Evolutionary conservation across 1,140 invertebrate species (phyloP).

Genomic region (Drosophila saltans): DNA sequence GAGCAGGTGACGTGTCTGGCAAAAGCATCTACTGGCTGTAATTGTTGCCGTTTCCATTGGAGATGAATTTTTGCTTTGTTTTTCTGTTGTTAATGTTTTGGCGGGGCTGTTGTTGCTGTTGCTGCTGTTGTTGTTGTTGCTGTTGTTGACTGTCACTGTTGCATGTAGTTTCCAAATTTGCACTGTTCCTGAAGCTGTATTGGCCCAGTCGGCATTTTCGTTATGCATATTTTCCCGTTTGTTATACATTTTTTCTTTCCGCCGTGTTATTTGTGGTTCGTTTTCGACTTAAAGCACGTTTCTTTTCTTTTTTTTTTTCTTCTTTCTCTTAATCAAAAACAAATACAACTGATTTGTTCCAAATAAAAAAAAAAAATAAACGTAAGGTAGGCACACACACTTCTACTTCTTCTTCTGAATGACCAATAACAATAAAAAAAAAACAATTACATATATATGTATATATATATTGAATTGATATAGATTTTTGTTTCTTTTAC

Average conservation of each 20-base stretch:
- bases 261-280: no score
- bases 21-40: slow-evolving; percentile 17
- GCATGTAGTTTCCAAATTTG: slow-evolving; percentile 35
- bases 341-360: slow-evolving; percentile 9
- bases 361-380: slow-evolving; percentile 39
- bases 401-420: background rate
- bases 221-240: slow-evolving; percentile 39
- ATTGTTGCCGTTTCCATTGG: background rate
- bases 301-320: slow-evolving; percentile 29
- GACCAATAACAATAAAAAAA: slow-evolving; percentile 30
- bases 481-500: slow-evolving; percentile 31
- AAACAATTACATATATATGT: slow-evolving; percentile 41
- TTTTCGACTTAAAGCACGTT: slow-evolving; percentile 30
- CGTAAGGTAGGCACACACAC: slow-evolving; percentile 40
- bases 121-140: slow-evolving; percentile 16
- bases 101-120: slow-evolving; percentile 11
- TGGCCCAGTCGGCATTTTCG: slow-evolving; percentile 40
- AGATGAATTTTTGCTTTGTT: background rate
- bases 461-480: slow-evolving; percentile 27
- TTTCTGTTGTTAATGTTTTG: no score
- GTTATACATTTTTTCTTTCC: slow-evolving; percentile 46
- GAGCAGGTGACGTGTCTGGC: slow-evolving; percentile 63
- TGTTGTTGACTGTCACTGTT: slow-evolving; percentile 9
- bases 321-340: background rate
- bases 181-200: slow-evolving; percentile 64